phyloP scores from a whole-genome alignment of 2,113 vertebrate species.

The Brachyhypopomus gauderio region DNA sequence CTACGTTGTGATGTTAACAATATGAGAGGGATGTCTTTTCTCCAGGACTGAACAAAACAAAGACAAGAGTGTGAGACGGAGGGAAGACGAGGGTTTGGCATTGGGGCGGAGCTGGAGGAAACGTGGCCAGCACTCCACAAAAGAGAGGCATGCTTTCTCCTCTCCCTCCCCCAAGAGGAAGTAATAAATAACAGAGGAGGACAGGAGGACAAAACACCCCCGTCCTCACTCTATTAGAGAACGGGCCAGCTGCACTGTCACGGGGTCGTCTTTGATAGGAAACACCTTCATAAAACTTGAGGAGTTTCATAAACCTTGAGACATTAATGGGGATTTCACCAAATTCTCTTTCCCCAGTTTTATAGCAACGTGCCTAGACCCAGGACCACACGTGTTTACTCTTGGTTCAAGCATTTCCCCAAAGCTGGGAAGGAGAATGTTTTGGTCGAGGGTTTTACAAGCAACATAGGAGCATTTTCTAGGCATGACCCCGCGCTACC shows the following conservation, averaged over 20 bases:
- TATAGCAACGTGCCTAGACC: not conserved
- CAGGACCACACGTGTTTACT: slow-evolving; percentile 20
- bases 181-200: slow-evolving; percentile 72
- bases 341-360: slow-evolving; percentile 7
- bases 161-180: slow-evolving; percentile 68
- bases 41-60: not conserved
- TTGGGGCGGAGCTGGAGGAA: slow-evolving; percentile 75
- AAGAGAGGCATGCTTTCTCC: slow-evolving; percentile 65
- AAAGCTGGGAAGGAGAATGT: not conserved
- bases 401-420: slow-evolving; percentile 5
- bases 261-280: slow-evolving; percentile 26
- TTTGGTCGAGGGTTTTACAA: not conserved
- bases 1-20: not conserved
- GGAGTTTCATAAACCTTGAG: slow-evolving; percentile 11
- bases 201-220: slow-evolving; percentile 58
- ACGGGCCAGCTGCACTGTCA: slow-evolving; percentile 30
- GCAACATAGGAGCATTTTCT: not conserved
- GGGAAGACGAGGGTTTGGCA: slow-evolving; percentile 67
- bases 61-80: slow-evolving; percentile 65
- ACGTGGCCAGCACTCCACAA: slow-evolving; percentile 61
- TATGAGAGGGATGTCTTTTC: slow-evolving; percentile 4
- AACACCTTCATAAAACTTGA: slow-evolving; percentile 41
- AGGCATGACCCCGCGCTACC: not conserved
- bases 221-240: slow-evolving; percentile 53
- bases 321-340: slow-evolving; percentile 8